Conservation (phyloP, 2,797 vertebrate genomes). For the Manis pentadactyla region DNA sequence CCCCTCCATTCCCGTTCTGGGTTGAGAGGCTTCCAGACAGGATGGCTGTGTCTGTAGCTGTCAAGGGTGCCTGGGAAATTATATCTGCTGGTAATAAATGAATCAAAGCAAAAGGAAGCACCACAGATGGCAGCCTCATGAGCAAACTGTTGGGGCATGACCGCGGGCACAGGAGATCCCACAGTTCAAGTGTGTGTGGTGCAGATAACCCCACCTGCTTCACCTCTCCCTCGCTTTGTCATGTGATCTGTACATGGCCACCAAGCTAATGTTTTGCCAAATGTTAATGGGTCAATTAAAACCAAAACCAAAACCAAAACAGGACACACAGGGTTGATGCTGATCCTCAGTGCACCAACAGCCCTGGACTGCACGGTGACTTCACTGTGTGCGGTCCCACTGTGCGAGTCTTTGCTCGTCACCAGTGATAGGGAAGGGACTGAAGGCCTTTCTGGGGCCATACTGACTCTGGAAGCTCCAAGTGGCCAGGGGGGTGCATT, state of each 20-base stretch:
- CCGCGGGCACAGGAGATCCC: fast-evolving
- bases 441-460: fast-evolving
- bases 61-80: constrained; percentile 93
- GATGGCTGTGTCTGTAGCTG: constrained; percentile 95
- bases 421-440: background rate
- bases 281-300: background rate
- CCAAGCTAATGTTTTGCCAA: background rate
- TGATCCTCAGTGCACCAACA: background rate
- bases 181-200: fast-evolving
- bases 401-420: background rate
- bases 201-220: fast-evolving
- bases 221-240: too few relatives aligned
- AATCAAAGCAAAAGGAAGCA: background rate
- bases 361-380: fast-evolving
- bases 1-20: constrained; percentile 98
- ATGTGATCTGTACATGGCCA: background rate
- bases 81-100: background rate
- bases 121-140: background rate
- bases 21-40: constrained; percentile 98
- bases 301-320: background rate
- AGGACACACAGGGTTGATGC: background rate
- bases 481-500: background rate
- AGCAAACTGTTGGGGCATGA: background rate
- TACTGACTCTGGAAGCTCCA: background rate
- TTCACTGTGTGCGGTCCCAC: background rate